Conservation (phyloP, 1,140 invertebrate species). For the Bombus confusus region DNA sequence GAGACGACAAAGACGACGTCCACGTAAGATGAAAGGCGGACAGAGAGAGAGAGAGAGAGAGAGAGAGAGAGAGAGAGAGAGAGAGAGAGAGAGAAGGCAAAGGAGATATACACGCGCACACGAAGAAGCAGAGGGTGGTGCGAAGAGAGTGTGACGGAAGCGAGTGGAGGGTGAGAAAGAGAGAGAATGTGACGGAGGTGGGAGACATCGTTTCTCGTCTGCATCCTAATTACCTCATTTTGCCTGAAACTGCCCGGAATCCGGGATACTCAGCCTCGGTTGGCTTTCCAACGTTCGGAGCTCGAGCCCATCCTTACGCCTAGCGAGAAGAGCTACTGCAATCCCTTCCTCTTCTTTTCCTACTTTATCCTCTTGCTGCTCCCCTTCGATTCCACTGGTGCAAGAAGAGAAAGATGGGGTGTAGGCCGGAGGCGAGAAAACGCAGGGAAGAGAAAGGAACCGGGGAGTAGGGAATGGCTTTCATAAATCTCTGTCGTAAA, state of each 20-base stretch:
- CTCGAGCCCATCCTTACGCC: slow-evolving; percentile 53
- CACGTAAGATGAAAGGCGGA: background rate
- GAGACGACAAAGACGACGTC: too few species aligned
- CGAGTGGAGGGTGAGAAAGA: background rate
- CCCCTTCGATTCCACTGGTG: background rate
- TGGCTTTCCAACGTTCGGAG: slow-evolving; percentile 52
- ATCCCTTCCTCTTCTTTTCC: slow-evolving; percentile 38
- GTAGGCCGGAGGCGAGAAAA: slow-evolving; percentile 50
- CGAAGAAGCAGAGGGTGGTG: background rate
- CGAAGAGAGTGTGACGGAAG: background rate
- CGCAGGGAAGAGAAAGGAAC: slow-evolving; percentile 24
- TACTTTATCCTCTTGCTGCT: background rate
- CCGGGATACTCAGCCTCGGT: slow-evolving; percentile 67
- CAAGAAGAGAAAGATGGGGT: slow-evolving; percentile 60
- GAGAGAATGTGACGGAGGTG: slow-evolving; percentile 1
- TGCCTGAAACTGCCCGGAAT: slow-evolving; percentile 78
- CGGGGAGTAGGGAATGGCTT: slow-evolving; percentile 73
- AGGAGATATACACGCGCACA: background rate
- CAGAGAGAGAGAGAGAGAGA: background rate
- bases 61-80: background rate
- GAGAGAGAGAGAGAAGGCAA: background rate
- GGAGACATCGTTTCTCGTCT: slow-evolving; percentile 71
- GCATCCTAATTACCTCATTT: slow-evolving; percentile 82
- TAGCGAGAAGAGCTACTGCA: slow-evolving; percentile 35
- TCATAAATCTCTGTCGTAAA: slow-evolving; percentile 81